Evolutionary conservation across 2,113 vertebrate species (phyloP), one percentile per base, ranked within the genome.

Genomic region (Stegastes partitus): DNA sequence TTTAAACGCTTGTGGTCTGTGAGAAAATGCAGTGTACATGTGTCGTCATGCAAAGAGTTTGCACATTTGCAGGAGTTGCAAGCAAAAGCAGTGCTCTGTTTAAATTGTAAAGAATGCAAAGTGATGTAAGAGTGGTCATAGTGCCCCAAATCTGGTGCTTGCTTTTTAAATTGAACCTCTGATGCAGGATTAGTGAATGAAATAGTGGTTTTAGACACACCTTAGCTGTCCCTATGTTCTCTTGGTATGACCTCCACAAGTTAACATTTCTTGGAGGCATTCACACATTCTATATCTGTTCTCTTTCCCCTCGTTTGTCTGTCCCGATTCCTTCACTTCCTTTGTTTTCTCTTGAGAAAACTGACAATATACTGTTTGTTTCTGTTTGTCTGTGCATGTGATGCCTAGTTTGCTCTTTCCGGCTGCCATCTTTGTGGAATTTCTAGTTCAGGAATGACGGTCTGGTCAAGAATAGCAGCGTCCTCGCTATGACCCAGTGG

Each of bases 391-490:
- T 50, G 64, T 39, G n/a, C 34, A 1, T 25, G 23, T 75, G 31
- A 34, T 34, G 51, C n/a, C 22, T 58, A 39, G 14, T 16, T 45
- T 62, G 37, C 69, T 85, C 59, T 31, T 75, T 56, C 63, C 12
- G 39, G 8, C 59, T 76, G 65, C 65, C 65, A 15, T 65, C 53
- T 61, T 22, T 67, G 47, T 58, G 57, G 67, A 70, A 80, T 55
- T 71, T 81, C 62, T 81, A 28, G 51, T 42, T 67, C 49, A 1
- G 51, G 53, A 8, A 44, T 12, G 58, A 39, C 26, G 12, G 55
- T 66, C 57, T 55, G 58, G 31, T 74, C 45, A 31, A 64, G 70
- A 84, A 74, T 81, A 75, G 56, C 26, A 23, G 4, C 25, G 37
- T 58, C 77, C 55, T 62, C 2, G 21, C 54, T 15, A 0, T 51